Conservation (phyloP, 2,888 invertebrate genomes). For the Antitype chi region DNA sequence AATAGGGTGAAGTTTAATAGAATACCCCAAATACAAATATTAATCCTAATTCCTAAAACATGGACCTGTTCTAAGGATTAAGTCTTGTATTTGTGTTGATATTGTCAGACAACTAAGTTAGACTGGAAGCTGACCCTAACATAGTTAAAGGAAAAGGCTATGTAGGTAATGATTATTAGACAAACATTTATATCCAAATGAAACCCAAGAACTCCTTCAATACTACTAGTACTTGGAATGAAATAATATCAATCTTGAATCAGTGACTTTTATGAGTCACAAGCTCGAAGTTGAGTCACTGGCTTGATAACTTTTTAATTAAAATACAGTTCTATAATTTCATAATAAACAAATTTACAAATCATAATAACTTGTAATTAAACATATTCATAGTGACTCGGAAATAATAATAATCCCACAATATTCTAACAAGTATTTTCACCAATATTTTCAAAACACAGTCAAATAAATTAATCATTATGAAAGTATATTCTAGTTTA, state of each 20-base stretch:
- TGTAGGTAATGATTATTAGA: background rate
- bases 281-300: conserved; percentile 22
- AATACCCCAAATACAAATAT: background rate
- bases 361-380: background rate
- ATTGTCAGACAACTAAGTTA: background rate
- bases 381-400: background rate
- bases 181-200: background rate
- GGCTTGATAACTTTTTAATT: background rate
- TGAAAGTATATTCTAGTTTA: background rate
- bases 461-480: conserved; percentile 11
- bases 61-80: background rate
- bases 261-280: conserved; percentile 32
- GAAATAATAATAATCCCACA: conserved; percentile 3
- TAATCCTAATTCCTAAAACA: background rate
- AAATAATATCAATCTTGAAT: conserved; percentile 35
- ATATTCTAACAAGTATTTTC: background rate
- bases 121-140: no score
- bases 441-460: background rate
- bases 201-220: conserved; percentile 2
- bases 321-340: background rate
- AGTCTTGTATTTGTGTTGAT: background rate
- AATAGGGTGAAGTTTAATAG: background rate
- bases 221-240: background rate
- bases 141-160: background rate
- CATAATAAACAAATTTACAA: background rate